Evolutionary conservation across 30 jellyfish, hydroid and myxozoan species (phyloP).

Genomic region (Sanderia malayensis): DNA sequence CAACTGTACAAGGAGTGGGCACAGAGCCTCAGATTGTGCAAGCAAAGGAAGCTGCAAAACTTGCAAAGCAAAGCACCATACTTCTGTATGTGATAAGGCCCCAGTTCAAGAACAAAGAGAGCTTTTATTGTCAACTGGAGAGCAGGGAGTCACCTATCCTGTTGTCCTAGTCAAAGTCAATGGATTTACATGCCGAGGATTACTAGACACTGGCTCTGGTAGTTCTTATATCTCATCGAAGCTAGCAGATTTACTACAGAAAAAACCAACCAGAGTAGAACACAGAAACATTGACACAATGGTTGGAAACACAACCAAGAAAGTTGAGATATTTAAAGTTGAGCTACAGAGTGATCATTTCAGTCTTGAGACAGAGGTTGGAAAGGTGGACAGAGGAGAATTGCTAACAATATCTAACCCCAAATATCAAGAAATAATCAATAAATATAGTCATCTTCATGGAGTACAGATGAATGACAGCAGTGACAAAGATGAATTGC

Average conservation of each 20-base stretch:
- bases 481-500: no score
- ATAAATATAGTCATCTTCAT: not conserved
- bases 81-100: not conserved
- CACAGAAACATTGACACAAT: not conserved
- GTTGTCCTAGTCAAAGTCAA: not conserved
- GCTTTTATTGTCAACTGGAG: not conserved
- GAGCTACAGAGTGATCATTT: not conserved
- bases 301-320: not conserved
- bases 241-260: conserved; percentile 1
- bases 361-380: not conserved
- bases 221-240: not conserved
- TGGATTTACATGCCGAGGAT: not conserved
- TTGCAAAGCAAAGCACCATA: not conserved
- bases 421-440: not conserved
- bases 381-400: not conserved
- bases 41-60: conserved; percentile 1
- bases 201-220: conserved; percentile 1
- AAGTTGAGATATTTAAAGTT: not conserved
- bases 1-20: conserved; percentile 1
- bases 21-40: conserved; percentile 2
- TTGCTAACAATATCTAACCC: not conserved
- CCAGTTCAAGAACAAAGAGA: not conserved
- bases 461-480: no score
- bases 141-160: conserved; percentile 1
- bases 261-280: not conserved